phyloP scores from a whole-genome alignment of 2,113 vertebrate genomes.

The Salvelinus sp. region DNA sequence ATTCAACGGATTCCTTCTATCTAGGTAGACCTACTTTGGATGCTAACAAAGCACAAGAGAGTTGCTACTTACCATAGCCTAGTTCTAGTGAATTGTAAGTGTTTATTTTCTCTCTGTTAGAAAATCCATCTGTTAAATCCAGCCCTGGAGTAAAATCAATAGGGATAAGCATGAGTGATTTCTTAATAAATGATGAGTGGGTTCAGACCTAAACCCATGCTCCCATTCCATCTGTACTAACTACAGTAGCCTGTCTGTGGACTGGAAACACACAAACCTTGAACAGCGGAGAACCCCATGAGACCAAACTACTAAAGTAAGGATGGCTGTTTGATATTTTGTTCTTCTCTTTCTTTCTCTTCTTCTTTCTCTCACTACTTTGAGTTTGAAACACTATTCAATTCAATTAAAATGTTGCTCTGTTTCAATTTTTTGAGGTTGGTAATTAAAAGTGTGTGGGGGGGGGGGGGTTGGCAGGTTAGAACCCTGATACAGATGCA shows the following conservation, averaged over 20 bases:
- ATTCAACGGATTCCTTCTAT: neutral
- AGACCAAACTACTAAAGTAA: conserved; percentile 24
- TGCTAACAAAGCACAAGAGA: neutral
- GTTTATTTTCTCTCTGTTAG: neutral
- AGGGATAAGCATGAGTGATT: conserved; percentile 8
- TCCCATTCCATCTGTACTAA: neutral
- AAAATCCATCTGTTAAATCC: neutral
- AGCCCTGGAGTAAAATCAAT: neutral
- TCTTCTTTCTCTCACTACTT: neutral
- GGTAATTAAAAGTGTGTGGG: conserved; percentile 47
- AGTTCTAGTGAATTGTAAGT: neutral
- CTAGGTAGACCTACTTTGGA: neutral
- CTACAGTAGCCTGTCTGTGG: neutral
- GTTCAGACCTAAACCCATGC: neutral
- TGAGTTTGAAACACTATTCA: conserved; percentile 50
- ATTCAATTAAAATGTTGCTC: conserved; percentile 41
- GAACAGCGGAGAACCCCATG: conserved; percentile 12
- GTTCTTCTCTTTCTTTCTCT: neutral
- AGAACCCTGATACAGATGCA: conserved; percentile 11
- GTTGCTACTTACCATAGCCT: neutral
- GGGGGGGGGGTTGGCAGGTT: neutral
- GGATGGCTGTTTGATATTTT: conserved; percentile 31
- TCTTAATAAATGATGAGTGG: neutral
- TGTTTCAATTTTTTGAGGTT: conserved; percentile 29
- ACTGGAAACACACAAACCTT: conserved; percentile 3